Evolutionary conservation across 2,797 vertebrate genomes (phyloP), one percentile per base, ranked within the genome.

Genomic region (Brotula barbata): DNA sequence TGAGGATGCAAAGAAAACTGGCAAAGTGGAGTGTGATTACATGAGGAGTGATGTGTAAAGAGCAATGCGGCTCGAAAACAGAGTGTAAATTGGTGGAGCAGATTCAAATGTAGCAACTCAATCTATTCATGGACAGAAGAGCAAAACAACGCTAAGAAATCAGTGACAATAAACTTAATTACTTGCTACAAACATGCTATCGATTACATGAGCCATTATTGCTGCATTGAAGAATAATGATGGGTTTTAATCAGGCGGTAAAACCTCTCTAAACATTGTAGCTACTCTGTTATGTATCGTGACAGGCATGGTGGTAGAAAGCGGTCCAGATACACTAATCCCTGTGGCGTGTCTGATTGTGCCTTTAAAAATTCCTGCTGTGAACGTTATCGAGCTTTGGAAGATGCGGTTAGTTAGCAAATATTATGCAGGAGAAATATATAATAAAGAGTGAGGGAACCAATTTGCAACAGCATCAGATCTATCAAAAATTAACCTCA

Each of bases 301-400:
- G 54, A 70, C 50, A 76, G 54, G 25, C 62, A 59, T 42, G 25
- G 16, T n/a, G 6, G 2, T 13, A 67, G 34, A 4, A 48, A 47
- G 20, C 52, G 49, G 66, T n/a, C 49, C 52, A 66, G 25, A 71
- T 42, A 63, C 61, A 13, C 39, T 17, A 21, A 47, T 33, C 45
- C 47, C 2, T 28, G 64, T 5, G 6, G 47, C 48, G 61, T 22
- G 22, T 64, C 37, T 58, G 46, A 60, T 46, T 61, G 53, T 14
- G n/a, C 11, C 58, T 46, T 59, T 58, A 41, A 58, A 63, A 53
- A 50, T 5, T 11, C 52, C 7, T 14, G 45, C 67, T 43, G 59
- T 15, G 48, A 41, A 47, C 21, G 7, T 69, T 43, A 59, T 60
- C 67, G 36, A 37, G 57, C 28, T 44, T 21, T 49, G 23, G 0